Conservation (phyloP, 2,797 vertebrate genomes). For the Silurus aristotelis region DNA sequence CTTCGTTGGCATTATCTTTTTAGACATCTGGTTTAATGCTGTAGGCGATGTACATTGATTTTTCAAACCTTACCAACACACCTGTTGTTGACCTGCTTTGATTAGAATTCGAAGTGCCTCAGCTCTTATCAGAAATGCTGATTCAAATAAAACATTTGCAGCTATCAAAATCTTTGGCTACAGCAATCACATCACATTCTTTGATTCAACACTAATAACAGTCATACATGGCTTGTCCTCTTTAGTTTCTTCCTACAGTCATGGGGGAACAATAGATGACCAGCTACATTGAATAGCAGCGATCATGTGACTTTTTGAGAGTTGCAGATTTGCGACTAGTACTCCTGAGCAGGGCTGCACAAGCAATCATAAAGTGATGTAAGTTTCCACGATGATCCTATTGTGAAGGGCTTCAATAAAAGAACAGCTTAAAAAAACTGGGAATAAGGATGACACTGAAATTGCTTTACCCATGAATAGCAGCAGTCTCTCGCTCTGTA, state of each 20-base stretch:
- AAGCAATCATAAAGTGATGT: constrained; percentile 3
- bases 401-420: constrained; percentile 6
- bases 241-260: not conserved
- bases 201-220: not conserved
- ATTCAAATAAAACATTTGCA: not conserved
- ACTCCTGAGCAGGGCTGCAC: not conserved
- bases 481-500: constrained; percentile 6
- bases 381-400: constrained; percentile 12
- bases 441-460: constrained; percentile 22
- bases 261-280: not conserved
- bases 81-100: not conserved
- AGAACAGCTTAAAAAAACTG: constrained; percentile 11
- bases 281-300: not conserved
- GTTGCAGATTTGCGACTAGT: not conserved
- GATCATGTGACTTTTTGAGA: not conserved
- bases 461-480: constrained; percentile 19
- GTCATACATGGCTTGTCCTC: not conserved
- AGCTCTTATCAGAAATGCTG: not conserved
- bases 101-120: not conserved
- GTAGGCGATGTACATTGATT: not conserved
- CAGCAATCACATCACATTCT: not conserved
- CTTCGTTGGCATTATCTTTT: not conserved
- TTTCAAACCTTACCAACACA: not conserved
- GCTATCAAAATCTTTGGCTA: not conserved
- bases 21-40: not conserved